phyloP scores from a whole-genome alignment of 2,888 invertebrate genomes.

The Tetramorium bicarinatum region DNA sequence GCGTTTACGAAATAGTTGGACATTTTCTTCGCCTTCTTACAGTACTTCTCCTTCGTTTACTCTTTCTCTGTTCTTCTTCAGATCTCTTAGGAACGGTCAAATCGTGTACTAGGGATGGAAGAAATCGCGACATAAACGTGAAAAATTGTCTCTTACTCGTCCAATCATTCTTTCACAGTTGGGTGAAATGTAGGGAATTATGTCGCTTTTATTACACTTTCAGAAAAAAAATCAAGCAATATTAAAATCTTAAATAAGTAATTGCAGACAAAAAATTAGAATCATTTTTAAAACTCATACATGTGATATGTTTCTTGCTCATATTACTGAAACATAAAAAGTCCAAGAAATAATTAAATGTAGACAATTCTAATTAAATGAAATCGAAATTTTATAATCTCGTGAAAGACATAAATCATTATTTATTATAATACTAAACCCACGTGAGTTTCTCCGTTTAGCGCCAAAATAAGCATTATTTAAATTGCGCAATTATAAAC shows the following conservation, averaged over 20 bases:
- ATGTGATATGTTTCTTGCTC: background rate
- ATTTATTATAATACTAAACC: background rate
- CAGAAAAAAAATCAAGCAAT: background rate
- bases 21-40: slow-evolving; percentile 25
- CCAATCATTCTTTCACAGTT: background rate
- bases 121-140: slow-evolving; percentile 22
- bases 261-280: background rate
- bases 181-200: background rate
- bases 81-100: slow-evolving; percentile 4
- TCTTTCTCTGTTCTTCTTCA: background rate
- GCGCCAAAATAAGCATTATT: slow-evolving; percentile 14
- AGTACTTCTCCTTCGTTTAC: background rate
- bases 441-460: background rate
- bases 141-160: background rate
- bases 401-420: background rate
- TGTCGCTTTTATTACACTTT: background rate
- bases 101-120: background rate
- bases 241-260: too few relatives aligned
- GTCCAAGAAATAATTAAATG: background rate
- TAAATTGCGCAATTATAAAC: slow-evolving; percentile 32
- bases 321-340: background rate
- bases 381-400: background rate
- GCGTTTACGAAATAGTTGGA: slow-evolving; percentile 38
- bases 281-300: background rate
- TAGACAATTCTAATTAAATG: background rate